phyloP scores from a whole-genome alignment of 2,888 invertebrate genomes.

The Drosophila meridionalis region DNA sequence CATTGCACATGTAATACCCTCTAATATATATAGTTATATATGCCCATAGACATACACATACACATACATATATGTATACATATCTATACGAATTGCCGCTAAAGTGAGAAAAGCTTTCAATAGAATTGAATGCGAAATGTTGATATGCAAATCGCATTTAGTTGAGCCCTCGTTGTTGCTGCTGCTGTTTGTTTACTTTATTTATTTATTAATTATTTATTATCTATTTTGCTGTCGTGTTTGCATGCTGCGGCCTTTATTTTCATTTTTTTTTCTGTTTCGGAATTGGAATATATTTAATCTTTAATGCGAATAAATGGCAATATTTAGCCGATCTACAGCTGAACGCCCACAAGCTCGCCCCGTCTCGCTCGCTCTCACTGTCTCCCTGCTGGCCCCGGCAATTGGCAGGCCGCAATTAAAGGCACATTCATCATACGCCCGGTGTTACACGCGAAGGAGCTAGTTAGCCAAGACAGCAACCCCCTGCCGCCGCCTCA shows the following conservation, averaged over 20 bases:
- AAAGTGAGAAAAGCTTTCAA: constrained; percentile 79
- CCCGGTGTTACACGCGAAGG: constrained; percentile 53
- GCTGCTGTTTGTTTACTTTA: constrained; percentile 63
- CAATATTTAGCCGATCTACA: constrained; percentile 65
- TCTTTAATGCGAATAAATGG: constrained; percentile 61
- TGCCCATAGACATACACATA: background rate
- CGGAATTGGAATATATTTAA: constrained; percentile 30
- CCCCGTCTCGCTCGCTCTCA: background rate
- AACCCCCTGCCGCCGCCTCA: background rate
- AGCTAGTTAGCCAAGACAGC: constrained; percentile 24
- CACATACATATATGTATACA: background rate
- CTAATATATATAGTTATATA: background rate
- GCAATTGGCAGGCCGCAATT: constrained; percentile 56
- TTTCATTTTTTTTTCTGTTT: background rate
- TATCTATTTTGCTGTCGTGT: constrained; percentile 65
- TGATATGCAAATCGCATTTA: constrained; percentile 68
- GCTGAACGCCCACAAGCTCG: constrained; percentile 44
- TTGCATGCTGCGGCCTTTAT: constrained; percentile 30
- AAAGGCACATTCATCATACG: constrained; percentile 75
- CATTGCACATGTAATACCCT: background rate
- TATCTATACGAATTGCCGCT: constrained; percentile 55
- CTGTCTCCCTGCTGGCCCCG: background rate
- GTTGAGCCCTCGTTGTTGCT: constrained; percentile 14
- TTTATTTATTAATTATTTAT: constrained; percentile 76
- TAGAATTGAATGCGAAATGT: constrained; percentile 75